These are phyloP conservation scores for Autographa pulchrina DNA, from an alignment of 2,888 invertebrate species.

Conservation along the genomic window DNA sequence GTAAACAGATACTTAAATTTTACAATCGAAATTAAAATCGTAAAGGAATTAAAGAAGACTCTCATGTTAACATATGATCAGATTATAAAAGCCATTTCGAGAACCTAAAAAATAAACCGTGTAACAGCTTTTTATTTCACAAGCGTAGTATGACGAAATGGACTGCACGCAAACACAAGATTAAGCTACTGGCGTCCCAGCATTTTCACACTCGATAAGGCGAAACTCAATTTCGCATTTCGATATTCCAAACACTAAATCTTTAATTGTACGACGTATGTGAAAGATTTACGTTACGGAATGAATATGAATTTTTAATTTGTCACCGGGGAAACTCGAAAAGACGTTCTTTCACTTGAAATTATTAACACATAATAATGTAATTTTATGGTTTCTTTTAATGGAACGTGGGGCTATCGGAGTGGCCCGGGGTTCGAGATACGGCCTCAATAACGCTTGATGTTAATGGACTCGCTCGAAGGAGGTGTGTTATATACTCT, in stretches of 20 bases:
- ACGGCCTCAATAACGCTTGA: conserved; percentile 82
- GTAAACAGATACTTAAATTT: conserved; percentile 57
- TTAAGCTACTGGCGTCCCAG: conserved; percentile 72
- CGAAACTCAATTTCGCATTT: conserved; percentile 70
- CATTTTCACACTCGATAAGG: conserved; percentile 72
- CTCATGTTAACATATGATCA: conserved; percentile 64
- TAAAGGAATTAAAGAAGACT: conserved; percentile 70
- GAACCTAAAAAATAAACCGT: conserved; percentile 65
- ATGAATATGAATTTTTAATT: conserved; percentile 79
- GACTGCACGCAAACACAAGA: conserved; percentile 61
- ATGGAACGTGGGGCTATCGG: conserved; percentile 85
- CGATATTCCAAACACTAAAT: conserved; percentile 63
- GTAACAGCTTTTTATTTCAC: conserved; percentile 66
- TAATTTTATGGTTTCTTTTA: conserved; percentile 88
- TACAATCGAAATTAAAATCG: conserved; percentile 65
- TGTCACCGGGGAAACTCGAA: conserved; percentile 70
- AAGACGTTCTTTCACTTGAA: conserved; percentile 81
- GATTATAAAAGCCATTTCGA: conserved; percentile 69
- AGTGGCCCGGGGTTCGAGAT: conserved; percentile 79
- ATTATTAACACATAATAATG: conserved; percentile 89
- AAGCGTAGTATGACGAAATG: conserved; percentile 67
- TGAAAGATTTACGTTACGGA: conserved; percentile 69
- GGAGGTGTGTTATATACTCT: conserved; percentile 67
- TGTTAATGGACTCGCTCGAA: conserved; percentile 81
- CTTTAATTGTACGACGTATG: conserved; percentile 65